Conservation (phyloP, 2,113 vertebrate species). For the Nibea coibor region DNA sequence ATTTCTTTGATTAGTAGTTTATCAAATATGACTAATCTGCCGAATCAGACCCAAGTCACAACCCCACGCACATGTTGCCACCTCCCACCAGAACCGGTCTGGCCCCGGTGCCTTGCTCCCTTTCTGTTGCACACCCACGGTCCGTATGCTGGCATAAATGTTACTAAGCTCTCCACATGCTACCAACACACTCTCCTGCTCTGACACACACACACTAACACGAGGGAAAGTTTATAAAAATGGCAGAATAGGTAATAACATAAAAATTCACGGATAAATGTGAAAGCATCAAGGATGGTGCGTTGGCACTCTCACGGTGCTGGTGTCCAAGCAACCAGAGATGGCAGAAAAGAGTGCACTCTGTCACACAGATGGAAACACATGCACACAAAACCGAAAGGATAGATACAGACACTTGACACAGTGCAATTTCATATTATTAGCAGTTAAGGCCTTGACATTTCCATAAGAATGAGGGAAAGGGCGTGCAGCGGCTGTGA, state of each 20-base stretch:
- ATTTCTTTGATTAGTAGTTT: conserved; percentile 6
- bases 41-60: conserved; percentile 31
- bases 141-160: conserved; percentile 63
- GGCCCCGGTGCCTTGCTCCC: conserved; percentile 46
- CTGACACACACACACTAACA: conserved; percentile 3
- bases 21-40: conserved; percentile 30
- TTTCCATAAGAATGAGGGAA: conserved; percentile 15
- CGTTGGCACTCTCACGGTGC: conserved; percentile 19
- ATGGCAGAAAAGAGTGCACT: conserved; percentile 29
- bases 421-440: conserved; percentile 20
- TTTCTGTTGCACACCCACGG: conserved; percentile 62
- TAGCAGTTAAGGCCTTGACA: conserved; percentile 31
- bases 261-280: neutral
- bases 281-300: neutral
- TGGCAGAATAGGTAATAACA: neutral
- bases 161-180: conserved; percentile 39
- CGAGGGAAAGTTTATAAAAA: neutral
- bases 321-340: conserved; percentile 66
- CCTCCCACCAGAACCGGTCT: conserved; percentile 60
- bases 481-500: neutral
- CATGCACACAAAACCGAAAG: conserved; percentile 8
- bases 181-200: neutral
- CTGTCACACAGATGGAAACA: neutral
- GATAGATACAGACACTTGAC: neutral
- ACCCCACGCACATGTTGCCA: conserved; percentile 7